Conservation (phyloP, 2,113 vertebrate species). For the Rhabdomys dilectus region DNA sequence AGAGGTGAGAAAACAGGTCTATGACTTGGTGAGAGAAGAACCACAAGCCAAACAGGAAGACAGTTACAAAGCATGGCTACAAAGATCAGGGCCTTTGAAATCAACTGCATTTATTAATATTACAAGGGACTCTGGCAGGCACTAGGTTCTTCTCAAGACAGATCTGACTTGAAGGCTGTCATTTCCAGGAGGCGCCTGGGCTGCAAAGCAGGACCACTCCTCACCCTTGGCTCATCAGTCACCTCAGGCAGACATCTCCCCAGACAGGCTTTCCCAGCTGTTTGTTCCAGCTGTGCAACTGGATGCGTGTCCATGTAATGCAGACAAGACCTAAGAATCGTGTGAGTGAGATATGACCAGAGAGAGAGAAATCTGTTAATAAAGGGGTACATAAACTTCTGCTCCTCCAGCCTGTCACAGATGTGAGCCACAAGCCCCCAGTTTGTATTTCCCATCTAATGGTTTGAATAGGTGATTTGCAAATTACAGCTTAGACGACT, state of each 20-base stretch:
- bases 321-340: constrained; percentile 52
- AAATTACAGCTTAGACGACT: background rate
- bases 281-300: constrained; percentile 52
- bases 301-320: background rate
- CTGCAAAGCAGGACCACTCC: background rate
- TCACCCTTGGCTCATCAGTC: background rate
- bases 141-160: background rate
- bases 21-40: background rate
- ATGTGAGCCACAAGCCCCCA: background rate
- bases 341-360: constrained; percentile 49
- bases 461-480: background rate
- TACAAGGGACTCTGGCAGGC: background rate
- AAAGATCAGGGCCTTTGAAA: background rate
- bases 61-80: background rate
- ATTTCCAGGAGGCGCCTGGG: background rate
- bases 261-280: constrained; percentile 9
- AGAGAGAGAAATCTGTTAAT: constrained; percentile 9
- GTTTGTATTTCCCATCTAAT: background rate
- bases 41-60: background rate
- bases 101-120: background rate
- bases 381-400: background rate
- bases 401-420: background rate
- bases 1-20: background rate
- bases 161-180: background rate
- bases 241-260: constrained; percentile 26